Evolutionary conservation across 2,113 vertebrate genomes (phyloP), one percentile per base, ranked within the genome.

Genomic region (Caloenas nicobarica): DNA sequence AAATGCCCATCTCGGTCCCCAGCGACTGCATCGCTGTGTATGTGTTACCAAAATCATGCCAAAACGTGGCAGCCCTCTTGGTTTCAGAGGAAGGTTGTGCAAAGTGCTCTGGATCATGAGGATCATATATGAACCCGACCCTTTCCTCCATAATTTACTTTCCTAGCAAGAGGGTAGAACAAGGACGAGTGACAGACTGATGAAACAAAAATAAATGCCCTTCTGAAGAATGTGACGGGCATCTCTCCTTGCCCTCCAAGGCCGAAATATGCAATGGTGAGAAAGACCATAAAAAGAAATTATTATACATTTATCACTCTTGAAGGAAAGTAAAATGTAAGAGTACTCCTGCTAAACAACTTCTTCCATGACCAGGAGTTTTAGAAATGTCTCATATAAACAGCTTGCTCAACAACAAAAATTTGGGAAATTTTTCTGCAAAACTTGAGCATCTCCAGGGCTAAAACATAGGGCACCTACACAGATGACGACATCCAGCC

Each of bases 371-470:
- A 38, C 2, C 2, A 56, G 3, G 15, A 86, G 33, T 78, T 91
- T 83, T 16, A 60, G 69, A 58, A 15, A 11, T 17, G 33, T 44
- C 71, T 94, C 18, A 60, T 16, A 36, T 7, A 58, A 81, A 64
- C 25, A 76, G 19, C 28, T 50, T 81, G 34, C 28, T 78, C 48
- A 81, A 71, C 42, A 89, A 48, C 54, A 73, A 44, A 10, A 84
- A 48, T 13, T 60, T 18, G 81, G 34, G 25, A 80, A 40, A 38
- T 10, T 79, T 60, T 50, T 46, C 25, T 7, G n/a, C 25, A 79
- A 93, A 90, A 83, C 0, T 0, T 0, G 3, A 50, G n/a, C 1
- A 3, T 68, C 61, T 90, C 77, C 0, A 0, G 38, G 76, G 86
- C 53, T 61, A 64, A 68, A 36, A 74, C 10, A 34, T 16, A 44